Conservation (phyloP, 2,113 vertebrate species). For the Hirundichthys speculiger region DNA sequence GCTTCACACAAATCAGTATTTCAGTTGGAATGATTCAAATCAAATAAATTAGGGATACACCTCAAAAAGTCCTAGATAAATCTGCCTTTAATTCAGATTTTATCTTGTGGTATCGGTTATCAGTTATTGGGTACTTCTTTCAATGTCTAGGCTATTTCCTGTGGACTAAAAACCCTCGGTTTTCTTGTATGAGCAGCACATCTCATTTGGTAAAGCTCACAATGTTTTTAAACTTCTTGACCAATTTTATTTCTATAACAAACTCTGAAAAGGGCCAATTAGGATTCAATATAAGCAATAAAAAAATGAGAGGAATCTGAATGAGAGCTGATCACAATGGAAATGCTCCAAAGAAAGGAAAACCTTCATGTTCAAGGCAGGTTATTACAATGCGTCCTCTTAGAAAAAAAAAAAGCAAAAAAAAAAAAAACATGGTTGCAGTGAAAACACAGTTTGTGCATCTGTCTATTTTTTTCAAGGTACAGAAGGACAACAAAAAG, state of each 20-base stretch:
- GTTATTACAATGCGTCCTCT: slow-evolving; percentile 28
- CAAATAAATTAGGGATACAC: no score
- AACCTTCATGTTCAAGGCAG: slow-evolving; percentile 38
- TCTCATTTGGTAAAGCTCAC: slow-evolving; percentile 2
- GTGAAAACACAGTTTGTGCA: slow-evolving; percentile 1
- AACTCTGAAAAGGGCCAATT: slow-evolving; percentile 17
- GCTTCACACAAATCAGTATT: no score
- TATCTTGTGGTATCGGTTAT: not conserved
- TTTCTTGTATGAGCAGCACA: not conserved
- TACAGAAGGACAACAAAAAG: slow-evolving; percentile 23
- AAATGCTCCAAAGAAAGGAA: slow-evolving; percentile 41
- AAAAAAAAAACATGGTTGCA: not conserved
- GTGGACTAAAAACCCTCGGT: not conserved
- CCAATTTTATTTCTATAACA: not conserved
- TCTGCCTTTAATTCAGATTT: no score
- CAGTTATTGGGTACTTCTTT: not conserved
- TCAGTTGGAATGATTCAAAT: no score
- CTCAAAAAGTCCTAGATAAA: no score
- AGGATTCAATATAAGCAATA: slow-evolving; percentile 39
- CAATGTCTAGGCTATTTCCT: not conserved
- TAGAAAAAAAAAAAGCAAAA: slow-evolving; percentile 22
- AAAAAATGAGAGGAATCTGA: slow-evolving; percentile 61
- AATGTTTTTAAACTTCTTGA: slow-evolving; percentile 60
- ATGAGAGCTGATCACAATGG: slow-evolving; percentile 46
- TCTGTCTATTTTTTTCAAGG: slow-evolving; percentile 25